Conservation (phyloP, 2,797 vertebrate genomes). For the Enteromius trimaculatus region DNA sequence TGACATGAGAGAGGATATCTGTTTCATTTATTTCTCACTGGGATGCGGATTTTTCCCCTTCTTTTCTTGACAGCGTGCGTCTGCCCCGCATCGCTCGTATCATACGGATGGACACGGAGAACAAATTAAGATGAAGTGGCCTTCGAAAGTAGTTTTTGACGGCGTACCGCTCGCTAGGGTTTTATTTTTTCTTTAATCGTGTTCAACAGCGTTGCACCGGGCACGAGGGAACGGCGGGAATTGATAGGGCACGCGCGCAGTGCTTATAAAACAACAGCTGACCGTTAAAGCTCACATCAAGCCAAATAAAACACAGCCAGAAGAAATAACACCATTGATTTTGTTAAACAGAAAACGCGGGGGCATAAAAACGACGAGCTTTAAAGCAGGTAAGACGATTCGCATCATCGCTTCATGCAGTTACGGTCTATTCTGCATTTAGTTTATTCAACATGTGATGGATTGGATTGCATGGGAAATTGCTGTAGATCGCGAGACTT, state of each 20-base stretch:
- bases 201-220: slow-evolving; percentile 34
- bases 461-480: background rate
- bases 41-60: slow-evolving; percentile 63
- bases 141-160: slow-evolving; percentile 48
- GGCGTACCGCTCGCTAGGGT: slow-evolving; percentile 1
- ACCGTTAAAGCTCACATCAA: slow-evolving; percentile 15
- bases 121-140: slow-evolving; percentile 41
- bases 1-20: slow-evolving; percentile 37
- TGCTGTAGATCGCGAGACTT: background rate
- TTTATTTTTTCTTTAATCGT: slow-evolving; percentile 40
- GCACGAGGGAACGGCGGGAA: slow-evolving; percentile 32
- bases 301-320: slow-evolving; percentile 28
- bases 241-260: slow-evolving; percentile 31
- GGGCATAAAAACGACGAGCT: slow-evolving; percentile 2
- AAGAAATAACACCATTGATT: slow-evolving; percentile 32
- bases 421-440: background rate
- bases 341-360: background rate
- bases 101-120: slow-evolving; percentile 43
- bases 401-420: background rate
- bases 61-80: slow-evolving; percentile 46
- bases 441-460: slow-evolving; percentile 44
- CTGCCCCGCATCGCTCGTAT: slow-evolving; percentile 49
- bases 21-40: slow-evolving; percentile 49
- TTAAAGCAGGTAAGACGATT: slow-evolving; percentile 46
- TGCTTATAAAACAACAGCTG: slow-evolving; percentile 21